Evolutionary conservation across 2,113 vertebrate genomes (phyloP).

Genomic region (Corythoichthys haematopterus): DNA sequence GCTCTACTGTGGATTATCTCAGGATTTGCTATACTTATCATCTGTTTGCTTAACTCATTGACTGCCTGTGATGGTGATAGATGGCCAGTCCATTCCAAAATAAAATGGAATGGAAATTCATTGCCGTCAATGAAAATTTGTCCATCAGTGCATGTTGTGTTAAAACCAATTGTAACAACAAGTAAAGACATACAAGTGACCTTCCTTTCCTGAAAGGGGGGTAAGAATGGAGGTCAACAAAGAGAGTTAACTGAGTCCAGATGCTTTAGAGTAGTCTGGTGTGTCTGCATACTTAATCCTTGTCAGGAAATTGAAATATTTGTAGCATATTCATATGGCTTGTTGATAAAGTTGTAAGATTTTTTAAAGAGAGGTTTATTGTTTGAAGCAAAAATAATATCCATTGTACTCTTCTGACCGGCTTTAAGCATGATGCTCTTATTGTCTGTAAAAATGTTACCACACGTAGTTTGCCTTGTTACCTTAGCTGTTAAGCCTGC

Average conservation of each 20-base stretch:
- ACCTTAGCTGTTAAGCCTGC: background rate
- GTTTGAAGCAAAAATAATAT: slow-evolving; percentile 14
- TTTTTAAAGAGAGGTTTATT: slow-evolving; percentile 12
- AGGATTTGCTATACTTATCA: background rate
- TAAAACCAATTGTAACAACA: slow-evolving; percentile 22
- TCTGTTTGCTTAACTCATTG: slow-evolving; percentile 10
- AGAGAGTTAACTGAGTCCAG: slow-evolving; percentile 56
- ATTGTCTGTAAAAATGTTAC: background rate
- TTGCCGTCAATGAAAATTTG: background rate
- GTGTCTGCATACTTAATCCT: slow-evolving; percentile 30
- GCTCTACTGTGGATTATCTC: background rate
- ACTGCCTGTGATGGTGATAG: background rate
- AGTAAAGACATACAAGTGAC: slow-evolving; percentile 50
- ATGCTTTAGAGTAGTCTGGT: slow-evolving; percentile 41
- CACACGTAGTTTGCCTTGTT: background rate
- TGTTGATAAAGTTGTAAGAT: slow-evolving; percentile 29
- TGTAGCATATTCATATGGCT: slow-evolving; percentile 22
- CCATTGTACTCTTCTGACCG: background rate
- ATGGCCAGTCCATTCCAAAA: too few species aligned
- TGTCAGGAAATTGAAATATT: slow-evolving; percentile 55
- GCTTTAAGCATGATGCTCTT: background rate
- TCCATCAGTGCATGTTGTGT: slow-evolving; percentile 7
- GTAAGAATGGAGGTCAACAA: slow-evolving; percentile 37
- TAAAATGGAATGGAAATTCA: too few species aligned
- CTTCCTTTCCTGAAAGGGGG: slow-evolving; percentile 19